phyloP scores from a whole-genome alignment of 2,888 invertebrate genomes.

The Aphidoletes aphidimyza region DNA sequence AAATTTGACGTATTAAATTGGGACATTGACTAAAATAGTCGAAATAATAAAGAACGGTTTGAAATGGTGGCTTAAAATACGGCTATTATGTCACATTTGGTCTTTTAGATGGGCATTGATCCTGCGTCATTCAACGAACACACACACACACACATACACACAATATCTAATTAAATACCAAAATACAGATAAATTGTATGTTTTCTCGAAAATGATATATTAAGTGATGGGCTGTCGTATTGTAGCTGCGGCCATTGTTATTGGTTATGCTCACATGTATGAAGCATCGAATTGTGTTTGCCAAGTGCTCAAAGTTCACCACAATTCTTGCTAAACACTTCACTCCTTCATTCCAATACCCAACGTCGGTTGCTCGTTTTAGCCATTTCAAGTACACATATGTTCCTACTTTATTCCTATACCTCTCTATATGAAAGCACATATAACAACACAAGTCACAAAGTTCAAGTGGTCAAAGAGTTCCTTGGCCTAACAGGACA shows the following conservation, averaged over 20 bases:
- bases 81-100: background rate
- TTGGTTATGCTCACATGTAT: background rate
- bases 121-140: background rate
- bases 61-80: background rate
- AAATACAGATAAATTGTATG: background rate
- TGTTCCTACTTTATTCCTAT: no score
- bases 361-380: no score
- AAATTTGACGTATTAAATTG: background rate
- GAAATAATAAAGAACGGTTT: background rate
- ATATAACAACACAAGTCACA: constrained; percentile 21
- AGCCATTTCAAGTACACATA: background rate
- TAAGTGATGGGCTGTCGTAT: background rate
- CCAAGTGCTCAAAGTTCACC: constrained; percentile 23
- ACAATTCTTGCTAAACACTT: constrained; percentile 28
- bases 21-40: background rate
- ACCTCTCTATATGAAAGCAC: background rate
- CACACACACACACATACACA: background rate
- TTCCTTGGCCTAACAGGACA: background rate
- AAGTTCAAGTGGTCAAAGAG: background rate
- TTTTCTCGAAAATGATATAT: background rate
- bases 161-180: background rate
- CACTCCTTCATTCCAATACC: background rate
- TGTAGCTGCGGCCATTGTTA: background rate
- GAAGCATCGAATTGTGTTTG: background rate
- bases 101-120: background rate